These are phyloP conservation scores for Mirza zaza DNA, from an alignment of 2,113 vertebrate species.

Conservation along the genomic window DNA sequence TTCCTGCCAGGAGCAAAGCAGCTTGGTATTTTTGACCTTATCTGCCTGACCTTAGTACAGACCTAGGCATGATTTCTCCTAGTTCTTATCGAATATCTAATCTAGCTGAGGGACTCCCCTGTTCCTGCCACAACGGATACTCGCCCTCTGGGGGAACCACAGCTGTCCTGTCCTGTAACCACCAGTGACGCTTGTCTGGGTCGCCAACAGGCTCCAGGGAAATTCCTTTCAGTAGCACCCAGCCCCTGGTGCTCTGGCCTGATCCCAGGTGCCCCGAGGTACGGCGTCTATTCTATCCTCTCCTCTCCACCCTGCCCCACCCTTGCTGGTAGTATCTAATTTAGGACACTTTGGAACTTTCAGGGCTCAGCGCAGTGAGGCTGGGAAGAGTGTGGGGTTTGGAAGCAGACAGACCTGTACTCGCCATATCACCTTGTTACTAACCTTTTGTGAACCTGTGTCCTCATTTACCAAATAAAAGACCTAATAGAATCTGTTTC, in stretches of 20 bases:
- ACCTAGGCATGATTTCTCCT: not conserved
- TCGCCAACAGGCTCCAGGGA: not conserved
- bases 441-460: not conserved
- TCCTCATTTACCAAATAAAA: not conserved
- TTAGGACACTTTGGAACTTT: not conserved
- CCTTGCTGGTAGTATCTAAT: too few species aligned
- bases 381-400: not conserved
- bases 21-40: not conserved
- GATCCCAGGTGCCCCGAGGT: not conserved
- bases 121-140: not conserved
- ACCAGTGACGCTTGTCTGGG: not conserved
- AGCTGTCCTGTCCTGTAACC: not conserved
- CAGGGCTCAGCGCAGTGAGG: not conserved
- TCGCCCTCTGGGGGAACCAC: fast-evolving
- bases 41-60: not conserved
- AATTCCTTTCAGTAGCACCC: not conserved
- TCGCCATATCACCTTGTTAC: not conserved
- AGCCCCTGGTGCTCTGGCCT: not conserved
- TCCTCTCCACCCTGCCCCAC: not conserved
- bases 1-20: not conserved
- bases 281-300: not conserved
- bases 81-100: not conserved
- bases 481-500: not conserved
- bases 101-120: not conserved
- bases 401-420: not conserved